A percentile compares a stretch with the other conserved stretches of the same genome.
These are phyloP conservation scores for Diachrysia chrysitis DNA, from an alignment of 2,888 invertebrate genomes.

Conservation along the genomic window DNA sequence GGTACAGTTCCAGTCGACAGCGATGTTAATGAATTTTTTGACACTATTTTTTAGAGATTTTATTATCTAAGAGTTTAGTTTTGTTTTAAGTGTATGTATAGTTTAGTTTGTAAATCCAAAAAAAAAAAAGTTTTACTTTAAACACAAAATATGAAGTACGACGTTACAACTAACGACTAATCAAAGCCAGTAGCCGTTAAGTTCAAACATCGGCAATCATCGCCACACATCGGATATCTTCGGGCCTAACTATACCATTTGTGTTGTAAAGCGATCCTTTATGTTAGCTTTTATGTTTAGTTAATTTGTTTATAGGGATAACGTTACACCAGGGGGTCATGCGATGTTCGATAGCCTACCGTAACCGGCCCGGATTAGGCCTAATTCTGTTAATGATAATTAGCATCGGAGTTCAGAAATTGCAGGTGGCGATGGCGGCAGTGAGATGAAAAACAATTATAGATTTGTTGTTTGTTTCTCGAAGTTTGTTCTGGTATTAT, in stretches of 20 bases:
- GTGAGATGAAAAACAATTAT: slow-evolving; percentile 39
- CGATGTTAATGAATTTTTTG: too few species aligned
- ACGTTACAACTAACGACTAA: slow-evolving; percentile 10
- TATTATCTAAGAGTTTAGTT: too few species aligned
- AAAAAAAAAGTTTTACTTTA: too few species aligned
- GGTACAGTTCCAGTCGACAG: too few species aligned
- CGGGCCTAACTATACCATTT: slow-evolving; percentile 43
- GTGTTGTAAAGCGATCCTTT: slow-evolving; percentile 47
- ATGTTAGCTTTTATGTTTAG: slow-evolving; percentile 59
- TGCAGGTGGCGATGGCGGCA: slow-evolving; percentile 24
- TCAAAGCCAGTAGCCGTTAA: slow-evolving; percentile 24
- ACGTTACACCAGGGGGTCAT: slow-evolving; percentile 48
- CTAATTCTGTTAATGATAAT: slow-evolving; percentile 51
- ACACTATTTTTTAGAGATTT: too few species aligned
- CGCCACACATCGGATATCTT: slow-evolving; percentile 35
- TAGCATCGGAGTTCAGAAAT: slow-evolving; percentile 38
- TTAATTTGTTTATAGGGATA: slow-evolving; percentile 68
- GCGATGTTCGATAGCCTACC: slow-evolving; percentile 28
- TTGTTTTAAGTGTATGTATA: too few species aligned
- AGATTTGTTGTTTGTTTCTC: slow-evolving; percentile 38
- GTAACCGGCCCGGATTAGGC: slow-evolving; percentile 41
- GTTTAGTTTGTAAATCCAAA: too few species aligned
- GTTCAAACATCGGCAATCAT: slow-evolving; percentile 45
- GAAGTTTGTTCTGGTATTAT: slow-evolving; percentile 29
- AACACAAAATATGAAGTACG: too few species aligned